A percentile compares a stretch with the other conserved stretches of the same genome.
phyloP scores from a whole-genome alignment of 1,140 invertebrate species.

The Oncopodura yosiiana region DNA sequence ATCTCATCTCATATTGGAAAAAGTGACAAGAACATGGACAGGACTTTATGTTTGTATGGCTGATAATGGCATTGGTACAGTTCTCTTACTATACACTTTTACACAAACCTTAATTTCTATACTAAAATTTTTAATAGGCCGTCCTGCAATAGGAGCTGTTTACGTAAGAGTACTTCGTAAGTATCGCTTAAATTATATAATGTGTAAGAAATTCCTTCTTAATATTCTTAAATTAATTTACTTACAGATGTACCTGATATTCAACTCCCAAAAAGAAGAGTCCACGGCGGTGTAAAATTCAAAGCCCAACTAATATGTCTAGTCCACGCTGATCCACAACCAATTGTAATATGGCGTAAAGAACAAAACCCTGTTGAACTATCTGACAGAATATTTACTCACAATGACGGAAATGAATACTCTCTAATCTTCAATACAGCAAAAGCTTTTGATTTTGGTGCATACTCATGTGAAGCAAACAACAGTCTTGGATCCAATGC shows the following conservation, averaged over 20 bases:
- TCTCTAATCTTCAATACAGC: conserved; percentile 59
- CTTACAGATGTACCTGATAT: conserved; percentile 55
- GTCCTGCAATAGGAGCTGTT: conserved; percentile 48
- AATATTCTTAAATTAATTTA: neutral
- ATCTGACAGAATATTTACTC: conserved; percentile 50
- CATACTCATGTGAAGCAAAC: conserved; percentile 63
- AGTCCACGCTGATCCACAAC: conserved; percentile 59
- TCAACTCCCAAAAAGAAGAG: conserved; percentile 57
- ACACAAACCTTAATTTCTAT: too few species aligned
- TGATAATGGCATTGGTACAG: conserved; percentile 53
- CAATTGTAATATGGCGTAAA: conserved; percentile 47
- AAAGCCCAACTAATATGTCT: conserved; percentile 61
- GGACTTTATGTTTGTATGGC: conserved; percentile 53
- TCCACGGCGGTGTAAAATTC: conserved; percentile 61
- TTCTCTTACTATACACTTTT: too few species aligned
- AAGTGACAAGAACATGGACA: conserved; percentile 50
- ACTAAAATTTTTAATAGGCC: too few species aligned
- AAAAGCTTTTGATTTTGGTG: conserved; percentile 57
- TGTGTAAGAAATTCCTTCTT: neutral
- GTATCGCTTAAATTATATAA: neutral
- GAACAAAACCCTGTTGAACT: conserved; percentile 13
- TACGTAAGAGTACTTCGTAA: conserved; percentile 45
- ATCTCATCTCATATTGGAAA: conserved; percentile 46
- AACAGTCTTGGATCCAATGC: conserved; percentile 55
- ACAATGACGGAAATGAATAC: conserved; percentile 49